Evolutionary conservation across 92 coral and sea anemone genomes (phyloP).

Genomic region (Actinernus sp.): DNA sequence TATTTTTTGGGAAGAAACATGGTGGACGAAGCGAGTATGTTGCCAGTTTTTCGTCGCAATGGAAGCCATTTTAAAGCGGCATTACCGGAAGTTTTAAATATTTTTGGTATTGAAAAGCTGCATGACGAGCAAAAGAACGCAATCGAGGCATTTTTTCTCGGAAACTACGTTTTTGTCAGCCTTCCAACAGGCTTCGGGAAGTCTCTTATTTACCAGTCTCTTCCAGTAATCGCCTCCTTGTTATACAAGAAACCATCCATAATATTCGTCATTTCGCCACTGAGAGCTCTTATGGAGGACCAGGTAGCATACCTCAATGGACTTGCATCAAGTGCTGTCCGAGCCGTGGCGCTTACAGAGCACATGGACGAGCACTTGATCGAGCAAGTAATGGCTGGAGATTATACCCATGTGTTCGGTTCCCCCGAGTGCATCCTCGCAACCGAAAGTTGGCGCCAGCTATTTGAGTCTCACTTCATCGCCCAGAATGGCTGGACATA

Average conservation of each 20-base stretch:
- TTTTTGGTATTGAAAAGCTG: constrained; percentile 43
- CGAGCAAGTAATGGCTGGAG: constrained; percentile 24
- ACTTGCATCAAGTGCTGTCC: constrained; percentile 11
- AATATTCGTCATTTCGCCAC: constrained; percentile 40
- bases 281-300: constrained; percentile 62
- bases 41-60: no score
- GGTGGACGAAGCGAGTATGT: background rate
- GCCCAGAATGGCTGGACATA: no score
- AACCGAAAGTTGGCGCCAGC: constrained; percentile 36
- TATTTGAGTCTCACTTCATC: constrained; percentile 10
- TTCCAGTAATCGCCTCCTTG: constrained; percentile 38
- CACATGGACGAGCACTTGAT: constrained; percentile 32
- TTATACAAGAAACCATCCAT: constrained; percentile 43
- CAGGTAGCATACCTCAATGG: constrained; percentile 25
- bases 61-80: background rate
- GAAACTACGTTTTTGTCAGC: constrained; percentile 44
- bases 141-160: constrained; percentile 31
- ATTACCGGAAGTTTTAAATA: constrained; percentile 1
- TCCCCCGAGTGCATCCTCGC: constrained; percentile 45
- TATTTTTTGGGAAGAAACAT: no score
- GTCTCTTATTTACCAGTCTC: constrained; percentile 47
- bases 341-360: constrained; percentile 53
- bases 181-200: constrained; percentile 67
- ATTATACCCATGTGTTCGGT: constrained; percentile 32
- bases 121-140: constrained; percentile 38